phyloP scores from a whole-genome alignment of 2,888 invertebrate species.

The Tetropium fuscum region DNA sequence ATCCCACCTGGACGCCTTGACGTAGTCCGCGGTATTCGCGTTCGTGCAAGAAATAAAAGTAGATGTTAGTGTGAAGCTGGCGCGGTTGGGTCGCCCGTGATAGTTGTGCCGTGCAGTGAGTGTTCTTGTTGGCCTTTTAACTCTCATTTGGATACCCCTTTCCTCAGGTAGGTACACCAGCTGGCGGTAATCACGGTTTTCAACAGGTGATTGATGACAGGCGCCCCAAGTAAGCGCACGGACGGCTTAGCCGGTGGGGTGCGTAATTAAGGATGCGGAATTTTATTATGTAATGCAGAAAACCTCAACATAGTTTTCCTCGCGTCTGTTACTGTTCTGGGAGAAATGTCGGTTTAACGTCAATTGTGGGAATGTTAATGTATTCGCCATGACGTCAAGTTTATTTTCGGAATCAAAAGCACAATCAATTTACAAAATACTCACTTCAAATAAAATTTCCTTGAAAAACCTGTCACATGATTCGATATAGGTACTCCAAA shows the following conservation, averaged over 20 bases:
- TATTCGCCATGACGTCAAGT: too few species aligned
- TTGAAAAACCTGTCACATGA: too few species aligned
- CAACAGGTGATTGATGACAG: neutral
- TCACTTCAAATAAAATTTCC: too few species aligned
- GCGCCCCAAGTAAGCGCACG: neutral
- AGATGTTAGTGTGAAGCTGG: slow-evolving; percentile 50
- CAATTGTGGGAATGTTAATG: too few species aligned
- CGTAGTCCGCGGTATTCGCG: slow-evolving; percentile 50
- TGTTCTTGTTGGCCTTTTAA: slow-evolving; percentile 23
- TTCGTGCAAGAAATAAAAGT: slow-evolving; percentile 51
- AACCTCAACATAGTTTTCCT: too few species aligned
- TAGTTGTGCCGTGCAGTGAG: slow-evolving; percentile 24
- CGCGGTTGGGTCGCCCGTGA: slow-evolving; percentile 27
- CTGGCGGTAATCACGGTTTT: slow-evolving; percentile 10
- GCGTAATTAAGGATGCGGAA: too few species aligned
- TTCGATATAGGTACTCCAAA: too few species aligned
- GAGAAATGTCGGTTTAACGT: too few species aligned
- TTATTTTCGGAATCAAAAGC: too few species aligned
- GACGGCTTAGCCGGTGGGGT: neutral
- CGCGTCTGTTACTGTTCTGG: too few species aligned
- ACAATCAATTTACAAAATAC: too few species aligned
- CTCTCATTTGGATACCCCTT: slow-evolving; percentile 28
- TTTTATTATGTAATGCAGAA: slow-evolving; percentile 4
- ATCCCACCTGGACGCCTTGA: slow-evolving; percentile 53
- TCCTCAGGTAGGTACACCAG: slow-evolving; percentile 19